Base-by-base conservation (phyloP, 2,113 vertebrate genomes). In the Anhinga anhinga region DNA sequence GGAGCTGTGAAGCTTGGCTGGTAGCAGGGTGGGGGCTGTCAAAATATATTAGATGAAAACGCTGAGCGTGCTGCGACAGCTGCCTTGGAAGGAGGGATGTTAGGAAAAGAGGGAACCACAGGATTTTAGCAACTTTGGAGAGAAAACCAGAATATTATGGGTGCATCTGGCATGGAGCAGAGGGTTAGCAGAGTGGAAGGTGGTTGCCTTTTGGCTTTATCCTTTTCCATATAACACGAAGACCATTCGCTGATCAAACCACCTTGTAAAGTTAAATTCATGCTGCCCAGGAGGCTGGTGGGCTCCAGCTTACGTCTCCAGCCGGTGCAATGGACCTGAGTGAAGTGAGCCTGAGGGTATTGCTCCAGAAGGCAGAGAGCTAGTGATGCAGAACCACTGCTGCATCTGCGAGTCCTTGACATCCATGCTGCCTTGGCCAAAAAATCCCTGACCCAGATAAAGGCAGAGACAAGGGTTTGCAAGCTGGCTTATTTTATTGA, bases 141-240 rank as follows among this genome's bases (percentile, higher is more conserved):
- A 58, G 44, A 59, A 82, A 89, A 52, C 0, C 9, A 7, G 49
- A 69, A 17, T 74, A 26, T 66, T 71, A 13, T 9, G 59, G 26
- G 12, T 77, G 11, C 27, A 16, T 38, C 30, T 80, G 26, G 5
- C 36, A 8, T 30, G 47, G 18, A n/a, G 26, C 84, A 82, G 13
- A 19, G 19, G 40, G 17, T 85, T 89, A 74, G 38, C 19, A 66
- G 72, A 16, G 18, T 78, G 12, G 36, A 74, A 78, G 13, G 50
- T 52, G 44, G 9, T 30, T 72, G 32, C 52, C 21, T 70, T 72
- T 44, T 72, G 32, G 25, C 59, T 83, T 78, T 86, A 2, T 45
- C 30, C 42, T 82, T 85, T 85, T 44, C 0, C 0, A 11, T 58
- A 0, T 77, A 26, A 18, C 7, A 8, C 11, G 17, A 30, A 38